Percentiles rank a stretch among this genome's conserved stretches.
These are phyloP conservation scores for Agriopis leucophaearia DNA, from an alignment of 2,888 invertebrate genomes.

Conservation along the genomic window DNA sequence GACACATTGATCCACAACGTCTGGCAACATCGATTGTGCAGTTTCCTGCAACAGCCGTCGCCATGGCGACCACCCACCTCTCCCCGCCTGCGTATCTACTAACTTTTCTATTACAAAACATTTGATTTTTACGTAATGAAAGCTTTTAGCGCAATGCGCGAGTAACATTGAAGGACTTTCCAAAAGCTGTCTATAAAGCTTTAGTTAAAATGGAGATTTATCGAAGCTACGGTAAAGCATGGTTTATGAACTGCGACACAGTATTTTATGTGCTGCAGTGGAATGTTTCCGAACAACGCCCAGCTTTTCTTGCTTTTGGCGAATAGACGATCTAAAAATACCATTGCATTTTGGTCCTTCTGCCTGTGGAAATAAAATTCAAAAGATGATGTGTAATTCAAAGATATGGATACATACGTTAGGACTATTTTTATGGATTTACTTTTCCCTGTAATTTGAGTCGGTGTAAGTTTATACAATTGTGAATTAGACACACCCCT, in stretches of 20 bases:
- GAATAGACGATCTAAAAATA: background rate
- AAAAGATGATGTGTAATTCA: background rate
- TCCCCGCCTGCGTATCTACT: constrained; percentile 70
- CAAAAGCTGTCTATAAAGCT: background rate
- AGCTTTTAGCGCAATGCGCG: constrained; percentile 5
- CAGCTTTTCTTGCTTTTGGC: constrained; percentile 8
- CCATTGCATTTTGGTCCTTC: background rate
- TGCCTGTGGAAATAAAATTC: background rate
- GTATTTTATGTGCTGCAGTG: constrained; percentile 32
- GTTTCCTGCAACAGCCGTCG: constrained; percentile 83
- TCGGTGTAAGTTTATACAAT: background rate
- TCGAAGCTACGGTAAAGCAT: constrained; percentile 2
- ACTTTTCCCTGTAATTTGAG: background rate
- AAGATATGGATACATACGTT: background rate
- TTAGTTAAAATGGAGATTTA: background rate
- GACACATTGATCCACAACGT: constrained; percentile 86
- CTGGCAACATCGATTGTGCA: constrained; percentile 86
- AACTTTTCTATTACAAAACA: constrained; percentile 64
- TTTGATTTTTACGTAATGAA: constrained; percentile 60
- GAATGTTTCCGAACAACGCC: constrained; percentile 35
- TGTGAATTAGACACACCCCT: background rate
- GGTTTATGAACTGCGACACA: constrained; percentile 19
- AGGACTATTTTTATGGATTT: background rate
- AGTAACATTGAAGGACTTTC: constrained; percentile 11
- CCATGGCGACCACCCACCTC: constrained; percentile 77